Evolutionary conservation across 2,113 vertebrate genomes (phyloP).

Genomic region (Erythrocercus mccallii): DNA sequence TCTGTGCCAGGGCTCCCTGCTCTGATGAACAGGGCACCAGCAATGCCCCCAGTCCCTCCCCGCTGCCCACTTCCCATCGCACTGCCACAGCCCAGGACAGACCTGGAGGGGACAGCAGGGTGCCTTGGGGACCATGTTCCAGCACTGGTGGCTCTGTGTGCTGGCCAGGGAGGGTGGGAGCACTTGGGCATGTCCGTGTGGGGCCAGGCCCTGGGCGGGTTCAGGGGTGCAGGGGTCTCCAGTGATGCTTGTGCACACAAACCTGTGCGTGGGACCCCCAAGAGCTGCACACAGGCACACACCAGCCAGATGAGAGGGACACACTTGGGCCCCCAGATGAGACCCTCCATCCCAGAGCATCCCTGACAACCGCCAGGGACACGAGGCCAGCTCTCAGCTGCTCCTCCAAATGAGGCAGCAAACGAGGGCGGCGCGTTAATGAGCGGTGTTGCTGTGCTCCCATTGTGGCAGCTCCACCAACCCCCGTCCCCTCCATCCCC

Average conservation of each 20-base stretch:
- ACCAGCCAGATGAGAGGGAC: neutral
- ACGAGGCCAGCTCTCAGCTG: neutral
- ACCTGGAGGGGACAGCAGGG: neutral
- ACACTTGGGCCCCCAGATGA: fast-evolving
- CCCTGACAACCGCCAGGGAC: neutral
- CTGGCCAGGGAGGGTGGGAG: no score
- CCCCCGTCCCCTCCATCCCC: neutral
- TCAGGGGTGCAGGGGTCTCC: neutral
- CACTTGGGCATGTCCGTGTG: fast-evolving
- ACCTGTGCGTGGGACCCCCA: fast-evolving
- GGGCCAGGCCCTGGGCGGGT: fast-evolving
- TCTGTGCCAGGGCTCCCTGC: neutral
- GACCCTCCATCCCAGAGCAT: neutral
- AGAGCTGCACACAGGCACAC: fast-evolving
- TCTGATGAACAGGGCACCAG: fast-evolving
- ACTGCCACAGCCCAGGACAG: neutral
- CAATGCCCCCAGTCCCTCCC: fast-evolving
- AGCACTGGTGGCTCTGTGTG: fast-evolving
- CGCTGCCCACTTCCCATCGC: neutral
- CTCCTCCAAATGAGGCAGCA: neutral
- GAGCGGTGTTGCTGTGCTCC: fast-evolving
- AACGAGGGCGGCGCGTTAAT: neutral
- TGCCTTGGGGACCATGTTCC: fast-evolving
- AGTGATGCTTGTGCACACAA: fast-evolving
- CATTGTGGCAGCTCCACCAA: neutral